phyloP scores from a whole-genome alignment of 37 sponge, comb jelly and placozoan genomes.

The Haliclona indistincta region DNA sequence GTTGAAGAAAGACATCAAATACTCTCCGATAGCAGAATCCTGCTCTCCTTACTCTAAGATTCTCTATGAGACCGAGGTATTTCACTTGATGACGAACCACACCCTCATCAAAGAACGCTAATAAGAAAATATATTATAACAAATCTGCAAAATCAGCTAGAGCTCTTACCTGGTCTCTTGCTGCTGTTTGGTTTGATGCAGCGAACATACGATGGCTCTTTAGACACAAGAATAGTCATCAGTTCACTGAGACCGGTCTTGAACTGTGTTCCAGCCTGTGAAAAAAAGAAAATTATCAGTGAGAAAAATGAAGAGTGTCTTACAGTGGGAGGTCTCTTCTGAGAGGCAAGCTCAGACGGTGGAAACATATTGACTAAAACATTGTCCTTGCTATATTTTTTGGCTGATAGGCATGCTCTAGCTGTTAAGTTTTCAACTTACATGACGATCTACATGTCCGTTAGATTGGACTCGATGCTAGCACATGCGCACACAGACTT shows the following conservation, averaged over 20 bases:
- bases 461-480: too few species aligned
- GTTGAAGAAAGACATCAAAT: slow-evolving; percentile 52
- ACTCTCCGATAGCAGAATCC: slow-evolving; percentile 85
- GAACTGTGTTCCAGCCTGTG: slow-evolving; percentile 88
- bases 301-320: not conserved
- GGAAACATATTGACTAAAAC: slow-evolving; percentile 62
- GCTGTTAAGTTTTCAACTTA: too few species aligned
- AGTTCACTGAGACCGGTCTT: slow-evolving; percentile 69
- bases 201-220: slow-evolving; percentile 81
- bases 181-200: slow-evolving; percentile 90
- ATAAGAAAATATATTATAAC: not conserved
- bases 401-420: too few species aligned
- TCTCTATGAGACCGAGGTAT: slow-evolving; percentile 92
- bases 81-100: slow-evolving; percentile 80
- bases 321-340: slow-evolving; percentile 85
- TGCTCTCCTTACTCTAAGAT: slow-evolving; percentile 86
- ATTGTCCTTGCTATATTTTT: slow-evolving; percentile 19
- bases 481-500: too few species aligned
- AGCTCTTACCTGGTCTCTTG: slow-evolving; percentile 63
- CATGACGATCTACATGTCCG: too few species aligned
- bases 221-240: slow-evolving; percentile 73
- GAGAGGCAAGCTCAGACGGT: slow-evolving; percentile 56
- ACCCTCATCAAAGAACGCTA: slow-evolving; percentile 55
- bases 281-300: slow-evolving; percentile 7
- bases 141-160: not conserved